Conservation (phyloP, 2,113 vertebrate genomes). For the Erythrocercus mccallii region DNA sequence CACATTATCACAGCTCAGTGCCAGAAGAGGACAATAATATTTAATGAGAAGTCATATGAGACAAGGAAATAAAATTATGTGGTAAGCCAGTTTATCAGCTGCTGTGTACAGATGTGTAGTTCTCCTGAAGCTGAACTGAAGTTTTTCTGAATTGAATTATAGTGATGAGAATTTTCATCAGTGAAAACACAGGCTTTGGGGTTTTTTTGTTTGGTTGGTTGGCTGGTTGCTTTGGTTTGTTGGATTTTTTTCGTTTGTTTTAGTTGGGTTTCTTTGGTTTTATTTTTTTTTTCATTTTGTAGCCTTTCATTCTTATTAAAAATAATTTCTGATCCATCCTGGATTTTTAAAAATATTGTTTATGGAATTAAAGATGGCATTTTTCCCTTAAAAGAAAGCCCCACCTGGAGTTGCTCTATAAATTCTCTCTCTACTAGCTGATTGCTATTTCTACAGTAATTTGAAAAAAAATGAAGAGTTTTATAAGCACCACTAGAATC, state of each 20-base stretch:
- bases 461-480: background rate
- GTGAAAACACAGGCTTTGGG: background rate
- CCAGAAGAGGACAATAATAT: background rate
- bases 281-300: fast-evolving
- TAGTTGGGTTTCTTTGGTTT: background rate
- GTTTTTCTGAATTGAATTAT: background rate
- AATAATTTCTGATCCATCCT: fast-evolving
- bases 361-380: background rate
- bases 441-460: background rate
- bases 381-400: background rate
- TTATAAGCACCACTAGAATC: background rate
- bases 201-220: fast-evolving
- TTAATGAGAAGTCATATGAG: background rate
- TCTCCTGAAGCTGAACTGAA: background rate
- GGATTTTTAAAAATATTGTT: background rate
- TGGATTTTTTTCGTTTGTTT: background rate
- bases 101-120: fast-evolving
- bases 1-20: background rate
- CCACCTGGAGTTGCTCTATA: background rate
- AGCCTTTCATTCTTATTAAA: background rate
- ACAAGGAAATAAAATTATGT: background rate
- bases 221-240: background rate
- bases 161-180: background rate
- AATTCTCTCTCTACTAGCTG: background rate
- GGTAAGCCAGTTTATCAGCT: background rate